Percentiles rank a stretch among this genome's conserved stretches.
Conservation (phyloP, 2,113 vertebrate species). For the Corythaeola cristata region DNA sequence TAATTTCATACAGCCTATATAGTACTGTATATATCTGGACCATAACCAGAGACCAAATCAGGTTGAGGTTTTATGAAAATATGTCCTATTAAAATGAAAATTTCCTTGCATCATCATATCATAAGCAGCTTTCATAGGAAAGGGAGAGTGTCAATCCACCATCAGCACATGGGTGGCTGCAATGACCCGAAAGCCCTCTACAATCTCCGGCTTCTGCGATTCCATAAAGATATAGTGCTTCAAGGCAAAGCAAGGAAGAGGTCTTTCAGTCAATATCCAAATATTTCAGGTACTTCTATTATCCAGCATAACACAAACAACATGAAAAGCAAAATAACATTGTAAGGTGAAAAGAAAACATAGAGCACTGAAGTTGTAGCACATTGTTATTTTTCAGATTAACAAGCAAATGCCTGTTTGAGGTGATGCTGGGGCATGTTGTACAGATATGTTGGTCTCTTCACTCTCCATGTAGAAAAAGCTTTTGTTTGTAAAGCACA, state of each 20-base stretch:
- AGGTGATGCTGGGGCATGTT: background rate
- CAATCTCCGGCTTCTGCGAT: background rate
- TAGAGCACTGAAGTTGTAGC: background rate
- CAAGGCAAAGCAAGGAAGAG: background rate
- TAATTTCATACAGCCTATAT: conserved; percentile 38
- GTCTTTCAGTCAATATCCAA: background rate
- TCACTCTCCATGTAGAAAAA: background rate
- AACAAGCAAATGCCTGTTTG: background rate
- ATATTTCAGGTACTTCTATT: background rate
- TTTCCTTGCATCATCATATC: conserved; percentile 46
- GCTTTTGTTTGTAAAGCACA: background rate
- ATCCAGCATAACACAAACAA: background rate
- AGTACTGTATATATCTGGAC: conserved; percentile 19
- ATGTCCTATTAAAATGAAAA: conserved; percentile 34
- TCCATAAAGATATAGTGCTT: background rate
- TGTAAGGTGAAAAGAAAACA: background rate
- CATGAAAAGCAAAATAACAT: background rate
- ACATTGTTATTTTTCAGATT: background rate
- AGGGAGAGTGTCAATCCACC: background rate
- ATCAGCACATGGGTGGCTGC: accelerated
- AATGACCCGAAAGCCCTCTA: background rate
- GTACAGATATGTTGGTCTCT: background rate
- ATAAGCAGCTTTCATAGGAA: conserved; percentile 1
- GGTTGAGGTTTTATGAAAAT: conserved; percentile 41
- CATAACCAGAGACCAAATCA: conserved; percentile 52